Percentiles rank a stretch among this genome's conserved stretches.
phyloP scores from a whole-genome alignment of 2,888 invertebrate genomes.

The Andrena trimmerana region DNA sequence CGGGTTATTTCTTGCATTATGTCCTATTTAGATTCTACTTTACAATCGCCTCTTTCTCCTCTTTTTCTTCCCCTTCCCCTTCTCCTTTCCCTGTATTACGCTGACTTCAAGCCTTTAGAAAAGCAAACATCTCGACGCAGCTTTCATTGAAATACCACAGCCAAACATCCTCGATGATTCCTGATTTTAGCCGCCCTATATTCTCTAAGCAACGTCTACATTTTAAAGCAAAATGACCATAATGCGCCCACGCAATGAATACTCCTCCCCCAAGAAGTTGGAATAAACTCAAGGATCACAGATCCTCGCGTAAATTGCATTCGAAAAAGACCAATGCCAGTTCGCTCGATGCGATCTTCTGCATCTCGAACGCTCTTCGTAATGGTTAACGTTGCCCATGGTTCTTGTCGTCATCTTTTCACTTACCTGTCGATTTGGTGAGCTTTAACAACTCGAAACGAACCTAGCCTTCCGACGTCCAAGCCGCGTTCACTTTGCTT shows the following conservation, averaged over 20 bases:
- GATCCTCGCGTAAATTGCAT: neutral
- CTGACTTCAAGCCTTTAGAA: neutral
- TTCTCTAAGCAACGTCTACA: neutral
- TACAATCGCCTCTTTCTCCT: neutral
- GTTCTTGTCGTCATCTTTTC: neutral
- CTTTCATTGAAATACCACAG: neutral
- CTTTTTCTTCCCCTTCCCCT: neutral
- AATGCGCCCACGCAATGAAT: neutral
- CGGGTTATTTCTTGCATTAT: neutral
- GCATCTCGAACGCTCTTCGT: neutral
- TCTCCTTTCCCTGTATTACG: neutral
- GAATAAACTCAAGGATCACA: neutral
- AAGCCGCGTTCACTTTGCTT: neutral
- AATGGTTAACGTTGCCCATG: neutral
- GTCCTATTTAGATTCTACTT: too few relatives aligned
- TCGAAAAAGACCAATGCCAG: neutral
- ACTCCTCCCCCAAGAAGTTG: neutral
- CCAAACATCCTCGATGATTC: neutral
- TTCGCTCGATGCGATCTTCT: neutral
- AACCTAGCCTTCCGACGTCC: neutral
- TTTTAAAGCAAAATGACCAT: neutral
- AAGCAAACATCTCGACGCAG: neutral
- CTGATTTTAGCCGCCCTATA: constrained; percentile 1
- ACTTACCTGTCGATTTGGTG: neutral
- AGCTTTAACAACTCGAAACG: neutral